Evolutionary conservation across 2,113 vertebrate species (phyloP), one percentile per base, ranked within the genome.

Genomic region (Brachirus orientalis): DNA sequence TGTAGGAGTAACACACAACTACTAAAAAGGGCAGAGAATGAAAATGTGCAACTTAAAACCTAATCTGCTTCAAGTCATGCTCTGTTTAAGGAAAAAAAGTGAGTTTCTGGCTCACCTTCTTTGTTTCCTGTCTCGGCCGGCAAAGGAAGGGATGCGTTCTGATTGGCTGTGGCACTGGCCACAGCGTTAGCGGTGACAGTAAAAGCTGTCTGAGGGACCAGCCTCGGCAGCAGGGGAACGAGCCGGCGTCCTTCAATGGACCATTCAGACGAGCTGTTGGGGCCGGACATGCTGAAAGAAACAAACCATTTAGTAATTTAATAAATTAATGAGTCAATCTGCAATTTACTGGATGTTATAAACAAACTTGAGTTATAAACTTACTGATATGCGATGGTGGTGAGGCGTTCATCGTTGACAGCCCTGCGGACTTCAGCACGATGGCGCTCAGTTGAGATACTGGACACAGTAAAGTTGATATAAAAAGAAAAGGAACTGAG

Each of bases 341-440:
- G 33, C 45, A 38, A 53, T 5, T 3, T 45, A 9, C 10, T 38
- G 18, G 14, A 44, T 16, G 9, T 38, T 4, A 41, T 16, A 6
- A 18, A 10, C 7, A 18, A 17, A 60, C 63, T 12, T 28, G 0
- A 46, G 8, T 16, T 2, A 10, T 33, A 17, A 3, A 86, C 97
- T 96, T 90, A 99, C 98, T 99, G 98, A 90, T 98, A 96, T 28
- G 98, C 97, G 50, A 99, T 97, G 1, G 98, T 99, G 66, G 95
- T 96, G 77, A 99, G 93, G 46, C 97, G 96, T 61, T 99, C 98
- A 94, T 99, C 98, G 13, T 99, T 99, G 52, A 99, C 97, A 8
- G 98, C 98, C 83, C 98, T 93, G 80, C 98, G 96, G 64, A 99
- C 98, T 84, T 99, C 98, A 13, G 98, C 98, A 0, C 98, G 96